Conservation (phyloP, 2,888 invertebrate genomes). For the Plebejus melissa region DNA sequence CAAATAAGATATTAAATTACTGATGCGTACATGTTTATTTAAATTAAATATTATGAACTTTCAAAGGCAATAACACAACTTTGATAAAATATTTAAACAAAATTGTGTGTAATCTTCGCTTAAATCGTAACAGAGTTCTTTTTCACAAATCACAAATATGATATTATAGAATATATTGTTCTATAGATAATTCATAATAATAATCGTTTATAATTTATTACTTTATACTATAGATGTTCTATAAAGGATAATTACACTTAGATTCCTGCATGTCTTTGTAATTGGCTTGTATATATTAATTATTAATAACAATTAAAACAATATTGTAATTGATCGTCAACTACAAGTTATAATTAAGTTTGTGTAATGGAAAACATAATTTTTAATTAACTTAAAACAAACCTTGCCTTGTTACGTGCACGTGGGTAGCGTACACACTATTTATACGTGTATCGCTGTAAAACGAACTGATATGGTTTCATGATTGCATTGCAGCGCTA, state of each 20-base stretch:
- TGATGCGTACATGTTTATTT: neutral
- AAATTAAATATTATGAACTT: neutral
- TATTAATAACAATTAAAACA: neutral
- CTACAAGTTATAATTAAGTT: constrained; percentile 17
- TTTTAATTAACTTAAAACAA: constrained; percentile 25
- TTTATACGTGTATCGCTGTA: constrained; percentile 26
- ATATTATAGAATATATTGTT: no score
- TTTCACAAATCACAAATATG: neutral
- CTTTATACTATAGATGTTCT: no score
- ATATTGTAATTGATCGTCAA: neutral
- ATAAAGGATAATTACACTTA: neutral
- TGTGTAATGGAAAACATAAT: constrained; percentile 25
- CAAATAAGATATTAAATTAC: neutral
- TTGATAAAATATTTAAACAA: neutral
- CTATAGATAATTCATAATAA: neutral
- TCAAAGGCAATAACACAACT: neutral
- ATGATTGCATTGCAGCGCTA: constrained; percentile 25
- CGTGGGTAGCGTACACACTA: neutral
- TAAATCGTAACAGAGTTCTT: neutral
- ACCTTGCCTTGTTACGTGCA: constrained; percentile 19
- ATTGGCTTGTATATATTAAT: neutral
- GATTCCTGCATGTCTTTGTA: neutral
- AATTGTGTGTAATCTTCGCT: neutral
- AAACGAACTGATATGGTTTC: constrained; percentile 30
- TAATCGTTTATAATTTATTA: no score